Base-by-base conservation (phyloP, 2,888 invertebrate species). In the Diarsia rubi region DNA sequence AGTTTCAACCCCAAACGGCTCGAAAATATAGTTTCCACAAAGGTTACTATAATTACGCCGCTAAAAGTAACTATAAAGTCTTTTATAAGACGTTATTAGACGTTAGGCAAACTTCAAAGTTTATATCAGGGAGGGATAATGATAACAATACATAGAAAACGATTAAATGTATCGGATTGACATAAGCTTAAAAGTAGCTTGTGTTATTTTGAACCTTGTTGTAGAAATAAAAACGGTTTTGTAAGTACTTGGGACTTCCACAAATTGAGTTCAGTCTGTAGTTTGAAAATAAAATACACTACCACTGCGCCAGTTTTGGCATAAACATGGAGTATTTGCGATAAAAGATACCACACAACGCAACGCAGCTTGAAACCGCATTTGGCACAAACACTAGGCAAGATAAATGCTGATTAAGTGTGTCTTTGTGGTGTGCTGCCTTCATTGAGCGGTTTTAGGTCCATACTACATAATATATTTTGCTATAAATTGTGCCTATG, bases 311-410 rank as follows among this genome's bases (percentile, higher is more conserved):
- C 24, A 73, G 5, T 80, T 44, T 67, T 67, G 44, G 57, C 57
- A 54, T 44, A 66, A 80, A 80, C 49, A 79, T 80, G 3, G 63
- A 37, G 31, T 47, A 47, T 74, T 62, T 63, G 14, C 21, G 14
- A 60, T 44, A 63, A 64, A 81, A 16, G 21, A 60, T 14, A 57
- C n/a, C n/a, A 57, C 24, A 47, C 16, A n/a, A 24, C 27, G 16
- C 24, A 63, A 74, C n/a, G 42, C 45, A 42, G 73, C 42, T 63
- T 19, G 63, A 42, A 64, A 75, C 68, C 75, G 21, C 75, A 80
- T 81, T 79, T 81, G 82, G 82, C 69, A 60, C 78, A 65, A 64
- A 68, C 82, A 47, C 69, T 45, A 67, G 52, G 27, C 19, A 69
- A 59, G 76, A 75, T 67, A 67, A 49, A 78, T 65, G 62, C 24